A percentile compares a stretch with the other conserved stretches of the same genome.
Evolutionary conservation across 35 echinoderm and acorn worm species (phyloP).

Genomic region (Apostichopus japonicus): DNA sequence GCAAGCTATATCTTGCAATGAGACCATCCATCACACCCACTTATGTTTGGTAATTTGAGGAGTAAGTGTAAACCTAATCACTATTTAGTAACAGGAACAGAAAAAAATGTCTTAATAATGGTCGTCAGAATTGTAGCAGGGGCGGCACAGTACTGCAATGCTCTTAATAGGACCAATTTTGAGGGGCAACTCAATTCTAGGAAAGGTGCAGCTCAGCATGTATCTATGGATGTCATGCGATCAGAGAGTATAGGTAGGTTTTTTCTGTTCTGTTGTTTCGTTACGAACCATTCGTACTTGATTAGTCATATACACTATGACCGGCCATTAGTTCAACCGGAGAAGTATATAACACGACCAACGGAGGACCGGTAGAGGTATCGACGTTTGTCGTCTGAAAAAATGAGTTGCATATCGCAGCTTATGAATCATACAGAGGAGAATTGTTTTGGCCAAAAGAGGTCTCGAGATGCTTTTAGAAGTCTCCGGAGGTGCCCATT

Average conservation of each 20-base stretch:
- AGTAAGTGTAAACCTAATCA: slow-evolving; percentile 30
- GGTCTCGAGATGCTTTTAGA: slow-evolving; percentile 26
- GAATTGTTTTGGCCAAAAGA: neutral
- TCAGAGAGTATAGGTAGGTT: neutral
- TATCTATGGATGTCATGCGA: neutral
- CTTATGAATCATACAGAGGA: slow-evolving; percentile 20
- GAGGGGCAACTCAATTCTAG: neutral
- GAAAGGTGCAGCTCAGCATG: neutral
- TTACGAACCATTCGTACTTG: neutral
- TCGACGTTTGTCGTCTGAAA: too few species aligned
- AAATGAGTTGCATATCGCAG: slow-evolving; percentile 17
- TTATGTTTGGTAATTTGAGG: slow-evolving; percentile 37
- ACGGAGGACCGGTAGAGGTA: slow-evolving; percentile 8
- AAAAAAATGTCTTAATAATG: slow-evolving; percentile 5
- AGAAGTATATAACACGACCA: neutral
- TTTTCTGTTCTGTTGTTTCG: neutral
- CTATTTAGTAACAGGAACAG: neutral
- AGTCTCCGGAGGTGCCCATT: slow-evolving; percentile 5
- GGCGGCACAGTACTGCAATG: neutral
- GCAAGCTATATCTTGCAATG: neutral
- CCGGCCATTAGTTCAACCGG: neutral
- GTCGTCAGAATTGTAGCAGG: neutral
- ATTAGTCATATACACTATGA: slow-evolving; percentile 11
- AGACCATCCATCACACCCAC: neutral
- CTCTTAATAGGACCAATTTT: neutral